Conservation (phyloP, 2,888 invertebrate species). For the Tetropium fuscum region DNA sequence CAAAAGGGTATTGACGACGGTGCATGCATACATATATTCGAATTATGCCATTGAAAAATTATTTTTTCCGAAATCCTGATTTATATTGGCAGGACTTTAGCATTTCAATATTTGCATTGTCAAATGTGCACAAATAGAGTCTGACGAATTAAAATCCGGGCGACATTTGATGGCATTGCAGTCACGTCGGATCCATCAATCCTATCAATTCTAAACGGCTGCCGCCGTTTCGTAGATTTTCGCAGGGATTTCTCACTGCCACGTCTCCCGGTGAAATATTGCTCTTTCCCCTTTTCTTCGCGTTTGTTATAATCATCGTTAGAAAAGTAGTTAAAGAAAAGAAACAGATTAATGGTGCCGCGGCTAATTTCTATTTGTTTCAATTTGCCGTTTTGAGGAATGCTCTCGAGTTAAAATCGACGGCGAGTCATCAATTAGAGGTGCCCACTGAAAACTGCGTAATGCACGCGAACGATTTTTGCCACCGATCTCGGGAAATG, state of each 20-base stretch:
- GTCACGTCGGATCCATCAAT: constrained; percentile 40
- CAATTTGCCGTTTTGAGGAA: constrained; percentile 24
- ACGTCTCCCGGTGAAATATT: constrained; percentile 18
- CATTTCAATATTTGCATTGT: constrained; percentile 40
- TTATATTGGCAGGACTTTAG: constrained; percentile 33
- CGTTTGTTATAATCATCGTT: constrained; percentile 24
- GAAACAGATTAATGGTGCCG: constrained; percentile 22
- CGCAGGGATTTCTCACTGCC: constrained; percentile 16
- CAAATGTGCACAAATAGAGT: constrained; percentile 37
- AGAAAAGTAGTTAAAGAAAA: constrained; percentile 26
- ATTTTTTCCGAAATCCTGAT: constrained; percentile 29
- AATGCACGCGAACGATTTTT: too few relatives aligned
- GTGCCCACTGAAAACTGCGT: too few relatives aligned
- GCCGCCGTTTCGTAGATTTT: constrained; percentile 20
- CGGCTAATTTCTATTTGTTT: constrained; percentile 24
- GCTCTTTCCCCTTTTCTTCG: constrained; percentile 18
- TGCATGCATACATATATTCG: constrained; percentile 3
- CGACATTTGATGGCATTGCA: constrained; percentile 33
- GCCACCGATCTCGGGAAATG: too few relatives aligned
- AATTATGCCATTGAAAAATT: constrained; percentile 7
- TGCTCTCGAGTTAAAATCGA: constrained; percentile 1
- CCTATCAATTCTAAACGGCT: constrained; percentile 24
- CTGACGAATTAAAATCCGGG: constrained; percentile 43
- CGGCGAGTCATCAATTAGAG: constrained; percentile 11
- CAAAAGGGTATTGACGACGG: too few relatives aligned